Conservation (phyloP, 2,888 invertebrate genomes). For the Amiota minor region DNA sequence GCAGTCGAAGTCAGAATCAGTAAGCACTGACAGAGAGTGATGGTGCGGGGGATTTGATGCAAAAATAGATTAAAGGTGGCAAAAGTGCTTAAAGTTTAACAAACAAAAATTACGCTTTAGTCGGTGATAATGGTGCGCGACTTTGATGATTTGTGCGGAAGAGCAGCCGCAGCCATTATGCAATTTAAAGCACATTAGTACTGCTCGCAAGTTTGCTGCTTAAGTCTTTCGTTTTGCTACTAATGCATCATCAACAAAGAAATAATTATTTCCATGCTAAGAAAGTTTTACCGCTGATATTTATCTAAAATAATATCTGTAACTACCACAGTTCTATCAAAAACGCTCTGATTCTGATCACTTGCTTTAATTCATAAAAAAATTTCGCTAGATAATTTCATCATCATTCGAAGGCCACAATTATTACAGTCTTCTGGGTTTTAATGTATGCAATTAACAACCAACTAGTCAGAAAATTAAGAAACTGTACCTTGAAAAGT, state of each 20-base stretch:
- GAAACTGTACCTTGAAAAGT: neutral
- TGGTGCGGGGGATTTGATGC: constrained; percentile 29
- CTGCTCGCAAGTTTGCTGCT: constrained; percentile 56
- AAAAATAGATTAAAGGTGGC: constrained; percentile 63
- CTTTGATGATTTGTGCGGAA: constrained; percentile 8
- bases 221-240: constrained; percentile 55
- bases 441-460: constrained; percentile 19
- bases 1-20: too few species aligned
- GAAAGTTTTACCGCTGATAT: neutral
- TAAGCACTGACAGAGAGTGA: too few species aligned
- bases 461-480: constrained; percentile 48
- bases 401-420: constrained; percentile 4
- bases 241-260: neutral
- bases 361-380: too few species aligned
- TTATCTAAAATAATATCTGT: too few species aligned
- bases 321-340: too few species aligned
- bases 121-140: constrained; percentile 32
- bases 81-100: too few species aligned
- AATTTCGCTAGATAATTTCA: neutral
- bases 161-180: constrained; percentile 30
- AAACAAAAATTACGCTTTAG: constrained; percentile 38
- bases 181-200: constrained; percentile 66
- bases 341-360: too few species aligned
- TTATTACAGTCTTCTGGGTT: constrained; percentile 34
- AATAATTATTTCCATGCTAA: neutral